These are phyloP conservation scores for Opisthocomus hoazin DNA, from an alignment of 2,113 vertebrate species.

Conservation along the genomic window DNA sequence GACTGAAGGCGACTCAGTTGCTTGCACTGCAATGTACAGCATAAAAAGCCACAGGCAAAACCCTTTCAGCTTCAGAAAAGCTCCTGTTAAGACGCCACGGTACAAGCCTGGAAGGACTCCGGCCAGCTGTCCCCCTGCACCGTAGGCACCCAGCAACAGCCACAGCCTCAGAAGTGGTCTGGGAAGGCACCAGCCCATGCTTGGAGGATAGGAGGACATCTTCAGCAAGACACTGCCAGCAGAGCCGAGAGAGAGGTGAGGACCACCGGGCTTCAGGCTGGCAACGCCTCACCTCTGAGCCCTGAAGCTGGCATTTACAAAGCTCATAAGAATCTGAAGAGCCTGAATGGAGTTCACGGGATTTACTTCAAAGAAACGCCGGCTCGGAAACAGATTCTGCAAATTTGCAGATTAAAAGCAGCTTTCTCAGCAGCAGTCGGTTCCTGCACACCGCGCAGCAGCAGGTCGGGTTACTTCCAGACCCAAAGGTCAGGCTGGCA, in stretches of 20 bases:
- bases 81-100: not conserved
- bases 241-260: not conserved
- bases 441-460: not conserved
- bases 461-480: not conserved
- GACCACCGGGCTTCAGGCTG: not conserved
- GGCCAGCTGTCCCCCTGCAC: not conserved
- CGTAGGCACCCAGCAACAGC: not conserved
- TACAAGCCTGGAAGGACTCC: not conserved
- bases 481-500: not conserved
- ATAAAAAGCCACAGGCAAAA: not conserved
- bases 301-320: not conserved
- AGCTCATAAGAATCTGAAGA: not conserved
- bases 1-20: not conserved
- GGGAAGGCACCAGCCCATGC: not conserved
- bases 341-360: not conserved
- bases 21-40: not conserved
- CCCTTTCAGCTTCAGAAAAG: not conserved
- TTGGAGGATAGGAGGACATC: not conserved
- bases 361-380: not conserved
- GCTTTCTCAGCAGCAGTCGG: not conserved
- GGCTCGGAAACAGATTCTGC: not conserved
- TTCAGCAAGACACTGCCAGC: not conserved
- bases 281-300: not conserved
- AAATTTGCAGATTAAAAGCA: not conserved
- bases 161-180: not conserved